Conservation (phyloP, 2,113 vertebrate species). For the Bubo bubo region DNA sequence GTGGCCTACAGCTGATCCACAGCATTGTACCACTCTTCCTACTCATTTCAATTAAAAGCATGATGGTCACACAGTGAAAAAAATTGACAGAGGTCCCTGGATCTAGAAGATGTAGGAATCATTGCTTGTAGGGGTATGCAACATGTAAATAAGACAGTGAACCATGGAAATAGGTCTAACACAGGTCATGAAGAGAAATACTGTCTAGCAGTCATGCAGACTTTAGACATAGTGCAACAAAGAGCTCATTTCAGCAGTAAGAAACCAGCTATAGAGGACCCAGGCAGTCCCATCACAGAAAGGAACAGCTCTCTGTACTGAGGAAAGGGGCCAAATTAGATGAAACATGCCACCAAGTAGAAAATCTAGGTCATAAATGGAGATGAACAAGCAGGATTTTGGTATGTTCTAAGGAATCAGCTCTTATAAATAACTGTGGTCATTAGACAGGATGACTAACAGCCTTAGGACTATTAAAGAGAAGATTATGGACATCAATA, state of each 20-base stretch:
- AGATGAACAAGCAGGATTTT: neutral
- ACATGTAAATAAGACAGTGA: neutral
- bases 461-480: neutral
- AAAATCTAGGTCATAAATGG: neutral
- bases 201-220: neutral
- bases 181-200: neutral
- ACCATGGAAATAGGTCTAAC: neutral
- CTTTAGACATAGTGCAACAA: neutral
- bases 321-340: neutral
- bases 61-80: neutral
- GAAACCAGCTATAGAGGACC: neutral
- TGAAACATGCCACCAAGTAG: neutral
- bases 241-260: neutral
- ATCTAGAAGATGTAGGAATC: neutral
- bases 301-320: neutral
- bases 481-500: neutral
- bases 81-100: neutral
- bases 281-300: neutral
- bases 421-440: neutral
- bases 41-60: neutral
- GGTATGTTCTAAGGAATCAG: neutral
- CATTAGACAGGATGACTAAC: neutral
- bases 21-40: neutral
- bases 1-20: neutral
- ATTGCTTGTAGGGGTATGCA: neutral